Base-by-base conservation (phyloP, 2,888 invertebrate genomes). In the Liopterus haemorrhoidalis region DNA sequence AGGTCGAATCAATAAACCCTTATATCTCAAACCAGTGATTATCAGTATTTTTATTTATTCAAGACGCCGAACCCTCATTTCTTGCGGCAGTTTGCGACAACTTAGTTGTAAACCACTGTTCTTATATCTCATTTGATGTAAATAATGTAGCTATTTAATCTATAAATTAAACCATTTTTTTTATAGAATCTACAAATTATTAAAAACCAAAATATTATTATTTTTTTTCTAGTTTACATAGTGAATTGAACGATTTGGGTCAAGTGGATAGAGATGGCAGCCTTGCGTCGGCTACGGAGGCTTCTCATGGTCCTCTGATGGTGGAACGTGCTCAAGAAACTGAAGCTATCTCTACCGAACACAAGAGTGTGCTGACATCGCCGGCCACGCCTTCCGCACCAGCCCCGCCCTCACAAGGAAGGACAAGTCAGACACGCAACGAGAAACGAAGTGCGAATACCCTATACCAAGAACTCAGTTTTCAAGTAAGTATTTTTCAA, bases 381-480 rank as follows among this genome's bases (percentile, higher is more conserved):
- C 69, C 69, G 3, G 53, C 66, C 27, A 67, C 64, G 54, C 69
- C 68, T 5, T 49, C 62, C 46, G 50, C 54, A 37, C 59, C 62
- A 31, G 70, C 70, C 46, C 70, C 71, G 55, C 59, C 67, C 49
- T 62, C 62, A 18, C 59, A 65, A 31, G 71, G 72, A 55, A 74
- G 74, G 58, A 72, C 78, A 58, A 72, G 83, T 41, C 83, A 85
- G 62, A 86, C 86, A 22, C 84, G 79, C 65, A 85, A 85, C 62
- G 91, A 92, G 67, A 87, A 88, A 65, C 78, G 92, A 55, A 88
- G 88, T 64, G 90, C 82, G 11, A 93, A 93, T 67, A 92, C 89
- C 1, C 70, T 93, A 46, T 93, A 93, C 66, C 92, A 93, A 70
- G 95, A 95, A 68, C 76, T 95, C 32, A 87, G 92, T 58, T 92